Percentiles rank a stretch among this genome's conserved stretches.
These are phyloP conservation scores for Diogma glabrata DNA, from an alignment of 2,888 invertebrate genomes.

Conservation along the genomic window DNA sequence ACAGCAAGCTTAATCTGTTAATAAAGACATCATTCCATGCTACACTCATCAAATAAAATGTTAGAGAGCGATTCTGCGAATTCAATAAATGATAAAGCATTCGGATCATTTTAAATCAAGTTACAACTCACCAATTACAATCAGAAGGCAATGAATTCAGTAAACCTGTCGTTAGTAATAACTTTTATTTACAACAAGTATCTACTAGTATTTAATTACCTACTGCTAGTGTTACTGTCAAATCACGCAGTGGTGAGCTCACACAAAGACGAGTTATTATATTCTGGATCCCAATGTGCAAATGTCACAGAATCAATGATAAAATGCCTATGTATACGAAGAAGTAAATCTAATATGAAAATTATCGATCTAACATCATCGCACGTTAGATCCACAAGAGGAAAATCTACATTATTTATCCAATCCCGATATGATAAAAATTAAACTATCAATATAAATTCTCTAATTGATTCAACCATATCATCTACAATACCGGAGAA, in stretches of 20 bases:
- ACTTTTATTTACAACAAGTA: neutral
- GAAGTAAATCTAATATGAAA: no score
- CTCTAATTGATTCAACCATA: no score
- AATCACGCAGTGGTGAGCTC: neutral
- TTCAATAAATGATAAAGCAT: neutral
- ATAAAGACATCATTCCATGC: no score
- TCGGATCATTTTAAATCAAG: neutral
- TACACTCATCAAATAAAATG: no score
- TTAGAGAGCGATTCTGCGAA: no score
- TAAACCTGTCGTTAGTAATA: neutral
- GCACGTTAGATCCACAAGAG: neutral
- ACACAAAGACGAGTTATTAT: no score
- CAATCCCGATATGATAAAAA: no score
- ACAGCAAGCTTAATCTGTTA: no score
- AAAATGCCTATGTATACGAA: neutral
- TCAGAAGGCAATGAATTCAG: neutral
- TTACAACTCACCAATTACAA: neutral
- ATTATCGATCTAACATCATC: neutral
- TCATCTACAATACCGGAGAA: neutral
- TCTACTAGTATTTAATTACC: neutral
- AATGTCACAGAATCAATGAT: neutral
- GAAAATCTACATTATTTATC: no score
- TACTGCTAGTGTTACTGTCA: neutral
- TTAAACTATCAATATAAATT: no score
- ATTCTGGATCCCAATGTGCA: no score